Conservation (phyloP, 1,140 invertebrate species). For the Drosophila ohnishii region DNA sequence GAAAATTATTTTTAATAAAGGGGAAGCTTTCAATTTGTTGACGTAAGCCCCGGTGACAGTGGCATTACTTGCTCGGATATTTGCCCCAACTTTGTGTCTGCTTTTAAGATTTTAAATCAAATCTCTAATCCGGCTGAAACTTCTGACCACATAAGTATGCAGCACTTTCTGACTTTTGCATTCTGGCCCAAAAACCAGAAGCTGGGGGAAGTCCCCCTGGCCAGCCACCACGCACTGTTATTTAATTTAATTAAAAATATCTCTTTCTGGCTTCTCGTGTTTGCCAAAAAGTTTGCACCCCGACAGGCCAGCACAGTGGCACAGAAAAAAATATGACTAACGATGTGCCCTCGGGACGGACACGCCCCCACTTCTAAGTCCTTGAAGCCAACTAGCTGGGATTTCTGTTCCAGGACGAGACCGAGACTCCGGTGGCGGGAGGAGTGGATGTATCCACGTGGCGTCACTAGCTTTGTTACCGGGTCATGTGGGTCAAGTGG, state of each 20-base stretch:
- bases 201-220: not conserved
- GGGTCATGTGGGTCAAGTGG: slow-evolving; percentile 74
- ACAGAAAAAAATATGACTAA: slow-evolving; percentile 69
- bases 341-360: slow-evolving; percentile 50
- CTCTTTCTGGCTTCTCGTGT: slow-evolving; percentile 47
- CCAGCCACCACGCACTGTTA: slow-evolving; percentile 48
- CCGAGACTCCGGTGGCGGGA: slow-evolving; percentile 1
- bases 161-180: slow-evolving; percentile 61
- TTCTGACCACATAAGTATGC: slow-evolving; percentile 63
- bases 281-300: slow-evolving; percentile 53
- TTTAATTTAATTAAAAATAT: slow-evolving; percentile 79
- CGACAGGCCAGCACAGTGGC: not conserved
- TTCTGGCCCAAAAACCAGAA: slow-evolving; percentile 14
- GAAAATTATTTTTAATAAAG: slow-evolving; percentile 12
- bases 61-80: not conserved
- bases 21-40: slow-evolving; percentile 35
- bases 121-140: slow-evolving; percentile 33
- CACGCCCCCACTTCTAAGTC: slow-evolving; percentile 56
- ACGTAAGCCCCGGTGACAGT: slow-evolving; percentile 24
- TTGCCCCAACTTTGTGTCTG: slow-evolving; percentile 30
- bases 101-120: slow-evolving; percentile 40
- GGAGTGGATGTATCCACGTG: slow-evolving; percentile 51
- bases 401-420: slow-evolving; percentile 1
- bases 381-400: slow-evolving; percentile 47
- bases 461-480: slow-evolving; percentile 38